Base-by-base conservation (phyloP, 2,888 invertebrate genomes). In the Clunio marinus region DNA sequence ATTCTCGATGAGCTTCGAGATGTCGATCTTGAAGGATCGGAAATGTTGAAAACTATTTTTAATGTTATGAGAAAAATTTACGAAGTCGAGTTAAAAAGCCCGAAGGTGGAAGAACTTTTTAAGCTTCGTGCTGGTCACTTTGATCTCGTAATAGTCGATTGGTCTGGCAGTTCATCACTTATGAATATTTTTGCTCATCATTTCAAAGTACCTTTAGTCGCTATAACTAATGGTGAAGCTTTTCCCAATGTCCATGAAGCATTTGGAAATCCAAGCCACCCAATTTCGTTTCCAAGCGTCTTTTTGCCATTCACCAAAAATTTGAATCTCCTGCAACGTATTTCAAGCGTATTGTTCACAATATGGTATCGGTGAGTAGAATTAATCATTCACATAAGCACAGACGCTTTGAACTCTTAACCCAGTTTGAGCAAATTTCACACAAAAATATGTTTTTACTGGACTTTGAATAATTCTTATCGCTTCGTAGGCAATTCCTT, bases 71-170 rank as follows among this genome's bases (percentile, higher is more conserved):
- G 73, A 35, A 72, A 70, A 24, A 69, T 73, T 5, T 69, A 71
- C 0, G 74, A 74, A 27, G 71, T 70, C n/a, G 73, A 74, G 62
- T 57, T 75, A 10, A 72, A 72, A 67, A 72, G 72, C 15, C 70
- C 72, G 22, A 73, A 74, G 71, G 71, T 76, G 17, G 72, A 74
- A 70, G 32, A 71, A 15, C 60, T 75, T 1, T 69, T 75, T 2
- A 70, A 72, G 2, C 58, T 80, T 69, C 78, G 78, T 1, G 79
- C 79, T 28, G 80, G 78, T 32, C 77, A 78, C 68, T 86, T 84
- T 71, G 85, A 86, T 74, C 73, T 84, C 32, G 80, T 84, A 0
- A 75, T 86, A 41, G 78, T 81, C 2, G 85, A 86, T 74, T 79
- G 81, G n/a, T 77, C 83, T 5, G 76, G 80, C 2, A 28, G 51